These are phyloP conservation scores for Strigops habroptila DNA, from an alignment of 2,113 vertebrate genomes.

Conservation along the genomic window DNA sequence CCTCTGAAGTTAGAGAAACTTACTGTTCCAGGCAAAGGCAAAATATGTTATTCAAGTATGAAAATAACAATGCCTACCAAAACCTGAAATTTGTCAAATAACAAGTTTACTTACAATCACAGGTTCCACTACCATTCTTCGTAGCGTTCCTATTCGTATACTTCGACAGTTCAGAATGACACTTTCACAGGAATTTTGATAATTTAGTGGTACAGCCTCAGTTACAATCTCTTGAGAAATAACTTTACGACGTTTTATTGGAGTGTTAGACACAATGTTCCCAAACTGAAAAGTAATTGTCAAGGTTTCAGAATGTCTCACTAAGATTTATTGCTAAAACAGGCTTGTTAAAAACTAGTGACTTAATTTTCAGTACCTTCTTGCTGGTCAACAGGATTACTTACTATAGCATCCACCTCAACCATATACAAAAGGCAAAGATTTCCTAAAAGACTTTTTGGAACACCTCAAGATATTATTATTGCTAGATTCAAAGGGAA, in stretches of 20 bases:
- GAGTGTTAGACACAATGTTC: constrained; percentile 76
- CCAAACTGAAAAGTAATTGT: constrained; percentile 80
- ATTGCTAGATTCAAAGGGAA: background rate
- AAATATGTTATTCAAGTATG: background rate
- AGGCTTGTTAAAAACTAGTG: background rate
- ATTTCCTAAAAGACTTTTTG: background rate
- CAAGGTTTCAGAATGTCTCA: constrained; percentile 29
- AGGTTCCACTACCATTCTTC: constrained; percentile 86
- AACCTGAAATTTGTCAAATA: background rate
- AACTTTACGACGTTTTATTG: constrained; percentile 84
- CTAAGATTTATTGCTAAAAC: background rate
- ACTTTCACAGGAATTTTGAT: constrained; percentile 73
- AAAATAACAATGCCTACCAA: background rate
- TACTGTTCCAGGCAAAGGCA: background rate
- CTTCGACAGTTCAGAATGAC: constrained; percentile 92
- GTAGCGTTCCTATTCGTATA: constrained; percentile 88
- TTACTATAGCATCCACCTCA: background rate
- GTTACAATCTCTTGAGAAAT: constrained; percentile 61
- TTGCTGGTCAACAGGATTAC: background rate
- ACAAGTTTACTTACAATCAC: constrained; percentile 84
- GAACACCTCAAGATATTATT: background rate
- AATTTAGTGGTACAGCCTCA: constrained; percentile 46
- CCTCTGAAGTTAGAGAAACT: background rate
- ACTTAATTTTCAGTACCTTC: background rate
- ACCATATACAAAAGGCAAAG: background rate